Evolutionary conservation across 2,797 vertebrate genomes (phyloP).

Genomic region (Moxostoma hubbsi): DNA sequence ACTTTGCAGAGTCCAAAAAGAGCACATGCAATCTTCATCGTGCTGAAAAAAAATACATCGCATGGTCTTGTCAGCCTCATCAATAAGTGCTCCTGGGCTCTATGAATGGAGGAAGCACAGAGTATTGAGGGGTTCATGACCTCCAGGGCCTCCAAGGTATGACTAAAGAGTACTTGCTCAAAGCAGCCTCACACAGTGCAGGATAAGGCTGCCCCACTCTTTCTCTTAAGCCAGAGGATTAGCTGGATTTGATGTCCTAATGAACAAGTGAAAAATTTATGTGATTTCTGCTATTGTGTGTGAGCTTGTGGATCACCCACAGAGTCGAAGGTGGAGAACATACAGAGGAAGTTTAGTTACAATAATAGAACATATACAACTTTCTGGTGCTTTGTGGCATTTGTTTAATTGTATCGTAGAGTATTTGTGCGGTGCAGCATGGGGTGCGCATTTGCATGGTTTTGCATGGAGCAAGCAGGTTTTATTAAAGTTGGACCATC

Average conservation of each 20-base stretch:
- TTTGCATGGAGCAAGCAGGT: too few species aligned
- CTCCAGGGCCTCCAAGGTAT: conserved; percentile 9
- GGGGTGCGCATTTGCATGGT: too few species aligned
- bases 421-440: too few species aligned
- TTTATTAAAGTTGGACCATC: too few species aligned
- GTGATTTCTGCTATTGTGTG: neutral
- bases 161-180: conserved; percentile 21
- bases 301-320: neutral
- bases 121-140: conserved; percentile 18
- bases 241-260: conserved; percentile 40
- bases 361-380: conserved; percentile 9
- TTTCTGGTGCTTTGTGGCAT: neutral
- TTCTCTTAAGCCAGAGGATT: conserved; percentile 40
- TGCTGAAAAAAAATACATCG: conserved; percentile 55
- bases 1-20: conserved; percentile 42
- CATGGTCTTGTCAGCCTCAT: neutral
- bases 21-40: conserved; percentile 11
- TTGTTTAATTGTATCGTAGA: neutral
- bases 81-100: conserved; percentile 13
- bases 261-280: conserved; percentile 26
- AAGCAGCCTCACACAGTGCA: conserved; percentile 4
- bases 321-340: neutral
- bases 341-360: neutral
- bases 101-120: conserved; percentile 30
- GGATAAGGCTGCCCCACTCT: neutral